Evolutionary conservation across 2,113 vertebrate genomes (phyloP).

Genomic region (Notechis scutatus): DNA sequence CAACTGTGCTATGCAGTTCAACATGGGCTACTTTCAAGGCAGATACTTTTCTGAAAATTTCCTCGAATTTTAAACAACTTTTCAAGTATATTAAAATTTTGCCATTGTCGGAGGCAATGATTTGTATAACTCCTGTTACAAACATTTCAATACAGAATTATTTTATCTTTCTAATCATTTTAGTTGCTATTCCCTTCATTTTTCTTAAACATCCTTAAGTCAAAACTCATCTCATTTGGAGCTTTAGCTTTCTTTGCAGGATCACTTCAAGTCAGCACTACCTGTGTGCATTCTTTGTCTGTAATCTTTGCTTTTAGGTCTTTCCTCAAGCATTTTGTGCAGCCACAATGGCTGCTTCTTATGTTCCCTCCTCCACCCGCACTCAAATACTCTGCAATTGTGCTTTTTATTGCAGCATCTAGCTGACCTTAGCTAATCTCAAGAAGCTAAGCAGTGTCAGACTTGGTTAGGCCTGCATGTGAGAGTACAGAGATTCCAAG

Average conservation of each 20-base stretch:
- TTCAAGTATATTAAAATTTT: not conserved
- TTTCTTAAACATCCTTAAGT: not conserved
- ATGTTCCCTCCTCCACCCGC: not conserved
- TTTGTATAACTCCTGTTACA: not conserved
- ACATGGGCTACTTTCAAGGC: not conserved
- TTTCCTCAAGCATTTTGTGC: not conserved
- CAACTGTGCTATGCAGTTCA: not conserved
- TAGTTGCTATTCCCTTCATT: not conserved
- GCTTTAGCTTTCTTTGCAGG: not conserved
- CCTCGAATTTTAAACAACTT: not conserved
- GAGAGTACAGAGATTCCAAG: not conserved
- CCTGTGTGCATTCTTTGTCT: not conserved
- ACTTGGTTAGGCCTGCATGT: not conserved
- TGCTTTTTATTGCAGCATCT: not conserved
- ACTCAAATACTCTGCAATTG: not conserved
- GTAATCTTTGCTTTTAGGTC: not conserved
- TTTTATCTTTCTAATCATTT: not conserved
- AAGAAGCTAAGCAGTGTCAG: not conserved
- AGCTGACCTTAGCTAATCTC: not conserved
- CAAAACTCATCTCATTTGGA: not conserved
- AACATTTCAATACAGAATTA: not conserved
- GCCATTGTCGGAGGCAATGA: not conserved
- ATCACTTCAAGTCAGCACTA: not conserved
- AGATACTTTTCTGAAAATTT: not conserved
- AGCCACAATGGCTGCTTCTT: not conserved